These are phyloP conservation scores for Vireo griseus DNA, from an alignment of 2,797 vertebrate species.

Conservation along the genomic window DNA sequence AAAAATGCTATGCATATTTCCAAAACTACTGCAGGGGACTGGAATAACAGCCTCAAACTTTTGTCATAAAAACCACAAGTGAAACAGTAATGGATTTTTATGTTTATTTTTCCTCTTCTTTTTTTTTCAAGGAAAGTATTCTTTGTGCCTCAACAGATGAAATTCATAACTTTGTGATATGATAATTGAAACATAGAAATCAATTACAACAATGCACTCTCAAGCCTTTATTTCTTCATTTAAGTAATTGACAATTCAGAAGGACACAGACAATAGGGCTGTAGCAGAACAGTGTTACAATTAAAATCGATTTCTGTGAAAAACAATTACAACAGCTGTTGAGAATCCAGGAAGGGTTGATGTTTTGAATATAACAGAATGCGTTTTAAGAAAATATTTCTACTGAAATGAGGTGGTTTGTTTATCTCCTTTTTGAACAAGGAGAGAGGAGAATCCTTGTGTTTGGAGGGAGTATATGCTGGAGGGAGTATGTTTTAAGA, in stretches of 20 bases:
- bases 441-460: not conserved
- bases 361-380: constrained; percentile 54
- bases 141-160: constrained; percentile 64
- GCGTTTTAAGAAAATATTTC: constrained; percentile 44
- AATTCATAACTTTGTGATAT: constrained; percentile 70
- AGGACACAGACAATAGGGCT: constrained; percentile 73
- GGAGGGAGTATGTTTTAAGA: not conserved
- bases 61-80: not conserved
- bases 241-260: constrained; percentile 70
- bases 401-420: constrained; percentile 10
- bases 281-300: constrained; percentile 71
- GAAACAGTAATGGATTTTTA: not conserved
- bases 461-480: not conserved
- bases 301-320: constrained; percentile 66
- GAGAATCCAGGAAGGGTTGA: constrained; percentile 48
- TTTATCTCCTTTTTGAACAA: constrained; percentile 30
- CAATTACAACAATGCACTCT: constrained; percentile 72
- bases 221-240: constrained; percentile 65
- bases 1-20: not conserved
- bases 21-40: not conserved
- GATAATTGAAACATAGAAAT: constrained; percentile 73
- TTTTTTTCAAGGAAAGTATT: constrained; percentile 63
- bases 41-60: not conserved
- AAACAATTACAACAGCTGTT: constrained; percentile 62
- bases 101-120: not conserved